A percentile compares a stretch with the other conserved stretches of the same genome.
These are phyloP conservation scores for Antheraea assamensis DNA, from an alignment of 2,888 invertebrate genomes.

Conservation along the genomic window DNA sequence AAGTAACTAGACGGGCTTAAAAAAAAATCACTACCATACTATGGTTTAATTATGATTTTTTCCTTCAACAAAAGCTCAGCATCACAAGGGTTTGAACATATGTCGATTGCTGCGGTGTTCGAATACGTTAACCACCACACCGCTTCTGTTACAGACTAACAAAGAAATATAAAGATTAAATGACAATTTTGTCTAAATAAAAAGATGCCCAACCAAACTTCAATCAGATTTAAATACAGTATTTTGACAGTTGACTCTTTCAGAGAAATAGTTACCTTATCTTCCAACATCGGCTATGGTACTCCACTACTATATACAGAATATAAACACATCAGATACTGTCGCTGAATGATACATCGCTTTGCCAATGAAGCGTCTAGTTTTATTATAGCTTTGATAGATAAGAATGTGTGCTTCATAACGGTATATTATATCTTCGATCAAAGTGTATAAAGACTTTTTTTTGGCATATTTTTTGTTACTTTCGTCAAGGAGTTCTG, in stretches of 20 bases:
- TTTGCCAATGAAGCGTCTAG: not conserved
- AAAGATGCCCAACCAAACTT: not conserved
- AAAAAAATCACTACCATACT: too few species aligned
- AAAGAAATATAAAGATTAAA: not conserved
- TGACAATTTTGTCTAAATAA: not conserved
- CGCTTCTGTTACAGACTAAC: not conserved
- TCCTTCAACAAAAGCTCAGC: too few species aligned
- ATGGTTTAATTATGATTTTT: too few species aligned
- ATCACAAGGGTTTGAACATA: too few species aligned
- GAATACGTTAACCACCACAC: not conserved
- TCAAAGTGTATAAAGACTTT: not conserved
- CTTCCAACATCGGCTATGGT: not conserved
- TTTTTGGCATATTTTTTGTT: not conserved
- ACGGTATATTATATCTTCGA: conserved; percentile 2
- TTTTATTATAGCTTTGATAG: conserved; percentile 2
- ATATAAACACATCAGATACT: conserved; percentile 1
- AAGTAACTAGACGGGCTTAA: too few species aligned
- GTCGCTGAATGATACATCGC: not conserved
- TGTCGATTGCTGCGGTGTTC: too few species aligned
- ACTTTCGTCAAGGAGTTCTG: not conserved
- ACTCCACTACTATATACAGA: not conserved
- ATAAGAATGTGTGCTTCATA: conserved; percentile 1
- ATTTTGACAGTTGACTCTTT: not conserved
- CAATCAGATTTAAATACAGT: not conserved
- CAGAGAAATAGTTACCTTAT: not conserved